Evolutionary conservation across 2,113 vertebrate species (phyloP), one percentile per base, ranked within the genome.

Genomic region (Spea bombifrons): DNA sequence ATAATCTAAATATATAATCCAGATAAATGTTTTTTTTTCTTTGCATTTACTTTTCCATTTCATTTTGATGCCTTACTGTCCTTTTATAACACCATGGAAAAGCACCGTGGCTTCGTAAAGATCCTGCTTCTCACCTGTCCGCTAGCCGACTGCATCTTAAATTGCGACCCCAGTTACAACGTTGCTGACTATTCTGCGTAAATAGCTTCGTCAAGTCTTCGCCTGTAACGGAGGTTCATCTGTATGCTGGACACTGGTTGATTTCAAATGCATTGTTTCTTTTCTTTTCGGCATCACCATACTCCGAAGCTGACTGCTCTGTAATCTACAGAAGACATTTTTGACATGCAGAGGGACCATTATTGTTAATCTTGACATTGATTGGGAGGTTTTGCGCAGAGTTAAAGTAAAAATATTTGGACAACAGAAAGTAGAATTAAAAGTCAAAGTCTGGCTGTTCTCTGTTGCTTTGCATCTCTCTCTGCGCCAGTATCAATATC

Each of bases 401-500:
- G 30, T 55, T 12, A 10, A 43, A 73, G n/a, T 78, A 1, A 49
- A 15, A 67, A 70, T 49, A 68, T 74, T 57, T 2, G 9, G 8
- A 66, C 69, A 1, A 75, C 7, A 65, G 15, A 69, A 82, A 74
- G 80, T 12, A 0, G 44, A 68, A 82, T 81, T 81, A 84, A 52
- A 63, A 79, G 76, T 84, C 44, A 81, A 3, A 49, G 66, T 81
- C 55, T 84, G 71, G 82, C 80, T 57, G 5, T 9, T 55, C 46
- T 52, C 76, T 83, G 45, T 79, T 75, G 70, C 70, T 73, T 59
- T 0, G 12, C 69, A 74, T 83, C 83, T 83, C 84, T 48, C 73
- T 66, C 80, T 75, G 8, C 72, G 78, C 84, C 84, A 85, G 16
- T 83, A 82, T 83, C 83, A 84, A 53, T 75, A 43, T 59, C 82